phyloP scores from a whole-genome alignment of 2,797 vertebrate species.

The Acrocephalus scirpaceus region DNA sequence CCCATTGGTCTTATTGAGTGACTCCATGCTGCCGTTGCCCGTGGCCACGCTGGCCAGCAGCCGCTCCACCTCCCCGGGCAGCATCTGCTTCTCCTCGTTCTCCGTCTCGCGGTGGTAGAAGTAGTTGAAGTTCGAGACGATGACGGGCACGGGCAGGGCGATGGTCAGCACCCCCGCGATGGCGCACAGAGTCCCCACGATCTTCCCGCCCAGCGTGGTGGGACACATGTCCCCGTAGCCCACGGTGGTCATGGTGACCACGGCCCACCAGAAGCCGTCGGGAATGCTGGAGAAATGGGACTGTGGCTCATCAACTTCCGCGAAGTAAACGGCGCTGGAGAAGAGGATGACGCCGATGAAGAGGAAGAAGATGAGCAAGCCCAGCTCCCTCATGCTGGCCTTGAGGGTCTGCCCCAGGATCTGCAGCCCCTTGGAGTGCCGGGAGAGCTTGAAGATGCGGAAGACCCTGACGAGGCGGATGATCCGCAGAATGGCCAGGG shows the following conservation, averaged over 20 bases:
- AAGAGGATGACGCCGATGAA: constrained; percentile 98
- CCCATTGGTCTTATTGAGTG: constrained; percentile 88
- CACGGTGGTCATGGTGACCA: constrained; percentile 98
- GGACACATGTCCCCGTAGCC: constrained; percentile 99
- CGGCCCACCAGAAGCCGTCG: constrained; percentile 98
- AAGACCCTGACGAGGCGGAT: constrained; percentile 95
- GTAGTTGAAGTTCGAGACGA: constrained; percentile 99
- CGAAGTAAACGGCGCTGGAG: constrained; percentile 98
- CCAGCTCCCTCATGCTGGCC: constrained; percentile 96
- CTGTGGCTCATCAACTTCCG: constrained; percentile 95
- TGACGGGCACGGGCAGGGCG: constrained; percentile 95
- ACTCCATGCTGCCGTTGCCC: constrained; percentile 84
- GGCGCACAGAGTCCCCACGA: constrained; percentile 95
- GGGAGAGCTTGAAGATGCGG: constrained; percentile 96
- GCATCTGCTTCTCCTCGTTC: constrained; percentile 88
- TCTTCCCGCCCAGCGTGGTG: constrained; percentile 93
- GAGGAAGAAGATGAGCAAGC: constrained; percentile 96
- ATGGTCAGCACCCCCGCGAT: constrained; percentile 97
- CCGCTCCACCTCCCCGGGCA: constrained; percentile 85
- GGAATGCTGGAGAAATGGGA: constrained; percentile 98
- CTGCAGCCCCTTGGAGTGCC: constrained; percentile 97
- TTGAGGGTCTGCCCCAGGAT: constrained; percentile 97
- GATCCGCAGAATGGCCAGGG: constrained; percentile 91
- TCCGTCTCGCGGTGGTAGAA: constrained; percentile 97
- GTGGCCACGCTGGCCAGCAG: constrained; percentile 79